Evolutionary conservation across 2,113 vertebrate genomes (phyloP).

Genomic region (human (Homo sapiens)): GRCh38 chr14:87665501-87666000

Average conservation of each 20-base stretch:
- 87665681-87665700: neutral
- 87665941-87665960: slow-evolving; percentile 54
- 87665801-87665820: neutral
- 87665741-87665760: neutral
- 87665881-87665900: neutral
- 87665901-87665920: slow-evolving; percentile 53
- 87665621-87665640: neutral
- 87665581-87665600: neutral
- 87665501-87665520: neutral
- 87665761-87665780: neutral
- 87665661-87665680: neutral
- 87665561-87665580: fast-evolving
- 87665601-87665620: neutral
- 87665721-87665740: neutral
- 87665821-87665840: neutral
- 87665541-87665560: neutral
- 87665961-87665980: slow-evolving; percentile 46
- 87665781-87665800: neutral
- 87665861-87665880: neutral
- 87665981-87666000: slow-evolving; percentile 58
- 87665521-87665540: neutral
- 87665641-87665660: neutral
- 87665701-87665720: neutral
- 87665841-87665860: fast-evolving
- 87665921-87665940: neutral